Conservation (phyloP, 1,140 invertebrate genomes). For the Zelostemma sp. region DNA sequence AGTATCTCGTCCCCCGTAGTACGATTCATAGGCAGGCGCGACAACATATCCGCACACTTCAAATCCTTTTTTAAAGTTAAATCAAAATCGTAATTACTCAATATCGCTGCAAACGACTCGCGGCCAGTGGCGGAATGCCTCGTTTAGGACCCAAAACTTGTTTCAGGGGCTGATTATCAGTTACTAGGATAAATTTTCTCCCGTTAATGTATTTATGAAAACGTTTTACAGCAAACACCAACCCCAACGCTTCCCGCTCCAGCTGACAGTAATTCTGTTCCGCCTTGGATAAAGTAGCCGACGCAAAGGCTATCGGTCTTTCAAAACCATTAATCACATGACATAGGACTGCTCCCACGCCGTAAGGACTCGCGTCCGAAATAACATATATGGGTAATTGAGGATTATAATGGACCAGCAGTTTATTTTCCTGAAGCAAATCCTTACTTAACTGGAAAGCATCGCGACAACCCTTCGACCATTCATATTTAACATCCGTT, state of each 20-base stretch:
- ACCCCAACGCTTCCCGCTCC: conserved; percentile 67
- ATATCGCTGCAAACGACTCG: conserved; percentile 21
- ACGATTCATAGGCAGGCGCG: conserved; percentile 12
- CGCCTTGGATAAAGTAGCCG: conserved; percentile 57
- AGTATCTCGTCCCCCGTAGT: conserved; percentile 18
- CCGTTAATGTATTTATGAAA: conserved; percentile 66
- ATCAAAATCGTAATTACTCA: conserved; percentile 29
- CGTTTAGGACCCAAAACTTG: conserved; percentile 48
- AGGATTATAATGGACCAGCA: conserved; percentile 51
- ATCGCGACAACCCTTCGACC: conserved; percentile 51
- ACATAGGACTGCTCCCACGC: conserved; percentile 59
- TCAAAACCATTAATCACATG: conserved; percentile 45
- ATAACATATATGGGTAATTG: conserved; percentile 43
- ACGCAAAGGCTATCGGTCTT: conserved; percentile 64
- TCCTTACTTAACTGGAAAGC: conserved; percentile 54
- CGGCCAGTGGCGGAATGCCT: conserved; percentile 34
- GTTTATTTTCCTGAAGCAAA: conserved; percentile 34
- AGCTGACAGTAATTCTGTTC: conserved; percentile 69
- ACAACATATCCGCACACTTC: conserved; percentile 31
- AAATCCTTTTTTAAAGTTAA: conserved; percentile 15
- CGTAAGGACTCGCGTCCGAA: conserved; percentile 56
- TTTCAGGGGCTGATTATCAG: conserved; percentile 56
- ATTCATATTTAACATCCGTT: conserved; percentile 56
- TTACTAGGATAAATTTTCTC: conserved; percentile 42
- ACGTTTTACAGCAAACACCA: conserved; percentile 64